These are phyloP conservation scores for Periophthalmodon schlosseri DNA, from an alignment of 2,113 vertebrate species.

Conservation along the genomic window DNA sequence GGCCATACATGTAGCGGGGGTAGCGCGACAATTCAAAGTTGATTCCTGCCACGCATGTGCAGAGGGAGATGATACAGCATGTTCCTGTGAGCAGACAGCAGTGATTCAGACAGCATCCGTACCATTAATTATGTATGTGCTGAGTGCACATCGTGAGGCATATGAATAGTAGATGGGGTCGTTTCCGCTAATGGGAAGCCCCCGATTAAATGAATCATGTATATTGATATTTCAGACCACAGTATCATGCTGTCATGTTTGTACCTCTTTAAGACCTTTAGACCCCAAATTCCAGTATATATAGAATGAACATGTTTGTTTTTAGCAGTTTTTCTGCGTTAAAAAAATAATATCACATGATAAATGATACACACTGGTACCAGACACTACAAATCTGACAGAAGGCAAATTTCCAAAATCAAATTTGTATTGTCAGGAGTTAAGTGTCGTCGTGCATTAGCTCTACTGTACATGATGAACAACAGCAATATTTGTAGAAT, in stretches of 20 bases:
- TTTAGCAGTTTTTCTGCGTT: neutral
- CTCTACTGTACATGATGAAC: too few relatives aligned
- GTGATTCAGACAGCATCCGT: constrained; percentile 23
- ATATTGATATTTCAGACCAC: neutral
- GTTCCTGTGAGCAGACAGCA: constrained; percentile 80
- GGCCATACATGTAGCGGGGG: constrained; percentile 88
- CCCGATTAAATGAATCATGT: constrained; percentile 7
- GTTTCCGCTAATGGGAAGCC: constrained; percentile 4
- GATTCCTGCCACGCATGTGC: constrained; percentile 92
- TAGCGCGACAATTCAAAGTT: constrained; percentile 95
- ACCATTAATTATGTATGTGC: constrained; percentile 17
- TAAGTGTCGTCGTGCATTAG: neutral
- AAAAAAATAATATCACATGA: neutral
- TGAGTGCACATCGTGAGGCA: constrained; percentile 2
- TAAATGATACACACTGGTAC: neutral
- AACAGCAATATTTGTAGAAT: neutral
- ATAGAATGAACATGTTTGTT: neutral
- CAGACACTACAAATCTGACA: neutral
- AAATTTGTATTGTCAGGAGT: neutral
- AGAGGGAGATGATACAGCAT: constrained; percentile 93
- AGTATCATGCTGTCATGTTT: neutral
- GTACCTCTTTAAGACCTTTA: neutral
- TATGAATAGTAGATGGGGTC: constrained; percentile 3
- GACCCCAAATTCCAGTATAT: neutral
- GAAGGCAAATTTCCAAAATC: neutral